Base-by-base conservation (phyloP, 2,797 vertebrate genomes). In the Hypotaenidia philippensis region DNA sequence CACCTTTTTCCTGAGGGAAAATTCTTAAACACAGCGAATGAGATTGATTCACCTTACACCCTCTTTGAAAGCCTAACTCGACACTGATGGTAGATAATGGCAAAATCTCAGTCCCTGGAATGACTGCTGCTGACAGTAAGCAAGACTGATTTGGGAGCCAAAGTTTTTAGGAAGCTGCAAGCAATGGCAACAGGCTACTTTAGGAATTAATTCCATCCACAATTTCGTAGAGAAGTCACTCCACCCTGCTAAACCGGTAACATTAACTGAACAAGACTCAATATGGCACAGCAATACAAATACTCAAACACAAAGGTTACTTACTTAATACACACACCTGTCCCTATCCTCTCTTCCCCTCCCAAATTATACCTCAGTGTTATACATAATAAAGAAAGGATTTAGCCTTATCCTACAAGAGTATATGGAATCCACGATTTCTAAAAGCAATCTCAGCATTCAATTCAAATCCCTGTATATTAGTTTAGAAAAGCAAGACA, bases 401-500 rank as follows among this genome's bases (percentile, higher is more conserved):
- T 64, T 80, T 36, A 49, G 50, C 55, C 12, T 82, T 85, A 56
- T 32, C 41, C 34, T 79, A 21, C 21, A 69, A 34, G 29, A 57
- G 6, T 17, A 77, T 21, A 49, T 14, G 29, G 70, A 71, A 81
- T 56, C 8, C 40, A 57, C 11, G 32, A 5, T 52, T 72, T 74
- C 52, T 76, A 49, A 75, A 89, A 65, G 29, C 45, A 65, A 63
- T 23, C 23, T 53, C 55, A 63, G 70, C 25, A 53, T 27, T 52
- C 20, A 65, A 27, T 71, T 86, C 25, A 75, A 93, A 80, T 41
- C 18, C 47, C 18, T 25, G 38, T 9, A 10, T 36, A 49, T 56
- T 53, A 83, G 25, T 82, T 84, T 65, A 77, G 55, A 89, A 95
- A 92, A 84, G 55, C 36, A 85, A 60, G 59, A 52, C 12, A 41